Evolutionary conservation across 2,888 invertebrate species (phyloP).

Genomic region (Epistrophe grossulariae): DNA sequence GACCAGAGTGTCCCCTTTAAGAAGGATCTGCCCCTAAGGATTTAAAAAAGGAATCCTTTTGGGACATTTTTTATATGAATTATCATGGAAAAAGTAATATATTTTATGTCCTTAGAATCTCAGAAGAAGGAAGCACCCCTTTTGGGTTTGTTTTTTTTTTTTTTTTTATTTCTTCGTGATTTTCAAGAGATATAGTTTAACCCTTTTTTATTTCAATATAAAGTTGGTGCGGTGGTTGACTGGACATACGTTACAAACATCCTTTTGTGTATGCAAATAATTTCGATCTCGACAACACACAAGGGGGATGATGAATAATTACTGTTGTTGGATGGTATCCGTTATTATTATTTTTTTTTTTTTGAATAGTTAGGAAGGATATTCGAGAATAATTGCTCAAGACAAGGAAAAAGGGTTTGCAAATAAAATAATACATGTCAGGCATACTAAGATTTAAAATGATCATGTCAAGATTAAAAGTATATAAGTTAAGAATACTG

Average conservation of each 20-base stretch:
- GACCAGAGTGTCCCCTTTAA: constrained; percentile 56
- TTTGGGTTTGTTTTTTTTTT: background rate
- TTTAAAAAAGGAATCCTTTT: constrained; percentile 59
- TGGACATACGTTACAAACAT: constrained; percentile 62
- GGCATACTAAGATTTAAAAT: constrained; percentile 47
- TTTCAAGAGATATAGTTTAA: constrained; percentile 48
- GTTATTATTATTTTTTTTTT: background rate
- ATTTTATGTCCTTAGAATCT: constrained; percentile 70
- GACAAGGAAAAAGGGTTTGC: constrained; percentile 25
- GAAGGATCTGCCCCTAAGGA: constrained; percentile 49
- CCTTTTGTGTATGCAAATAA: constrained; percentile 70
- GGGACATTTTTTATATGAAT: constrained; percentile 72
- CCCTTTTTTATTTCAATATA: constrained; percentile 28
- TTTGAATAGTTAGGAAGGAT: constrained; percentile 11
- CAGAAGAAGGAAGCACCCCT: constrained; percentile 39
- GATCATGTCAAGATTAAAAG: constrained; percentile 68
- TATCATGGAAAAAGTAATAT: constrained; percentile 65
- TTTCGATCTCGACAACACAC: constrained; percentile 54
- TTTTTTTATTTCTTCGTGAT: background rate
- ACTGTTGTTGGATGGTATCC: constrained; percentile 15
- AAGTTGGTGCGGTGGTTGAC: constrained; percentile 30
- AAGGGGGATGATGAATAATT: constrained; percentile 66
- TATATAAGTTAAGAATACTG: constrained; percentile 40
- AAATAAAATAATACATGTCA: constrained; percentile 20
- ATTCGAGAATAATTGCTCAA: constrained; percentile 55